Evolutionary conservation across 2,797 vertebrate genomes (phyloP).

Genomic region (Sebastes vulpes): DNA sequence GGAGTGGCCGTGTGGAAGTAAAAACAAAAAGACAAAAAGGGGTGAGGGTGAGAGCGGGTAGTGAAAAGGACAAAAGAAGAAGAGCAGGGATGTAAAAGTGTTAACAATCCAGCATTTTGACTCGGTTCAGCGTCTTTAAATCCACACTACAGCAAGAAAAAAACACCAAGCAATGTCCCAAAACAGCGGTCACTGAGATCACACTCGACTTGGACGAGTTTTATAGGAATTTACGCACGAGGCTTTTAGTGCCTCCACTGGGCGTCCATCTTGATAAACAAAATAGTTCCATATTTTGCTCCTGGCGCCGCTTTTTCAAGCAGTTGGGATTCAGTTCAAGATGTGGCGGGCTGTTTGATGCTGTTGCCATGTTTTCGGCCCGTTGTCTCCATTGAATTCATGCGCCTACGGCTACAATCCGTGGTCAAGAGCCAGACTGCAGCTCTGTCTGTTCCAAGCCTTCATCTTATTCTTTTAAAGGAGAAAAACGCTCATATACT

Average conservation of each 20-base stretch:
- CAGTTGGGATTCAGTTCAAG: constrained; percentile 47
- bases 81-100: not conserved
- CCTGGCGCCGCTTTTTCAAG: constrained; percentile 30
- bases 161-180: not conserved
- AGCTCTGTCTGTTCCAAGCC: constrained; percentile 41
- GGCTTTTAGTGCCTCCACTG: constrained; percentile 2
- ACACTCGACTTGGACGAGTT: constrained; percentile 2
- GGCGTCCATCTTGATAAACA: constrained; percentile 41
- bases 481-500: not conserved
- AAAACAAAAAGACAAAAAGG: constrained; percentile 66
- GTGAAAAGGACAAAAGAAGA: not conserved
- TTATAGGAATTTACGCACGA: not conserved
- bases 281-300: constrained; percentile 60
- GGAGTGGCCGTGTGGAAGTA: constrained; percentile 54
- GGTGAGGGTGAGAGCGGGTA: not conserved
- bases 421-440: constrained; percentile 59
- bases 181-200: not conserved
- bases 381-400: constrained; percentile 52
- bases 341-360: constrained; percentile 49
- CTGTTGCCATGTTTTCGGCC: constrained; percentile 41
- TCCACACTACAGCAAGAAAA: not conserved
- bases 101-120: not conserved
- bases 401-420: constrained; percentile 48
- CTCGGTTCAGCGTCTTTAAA: not conserved
- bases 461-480: constrained; percentile 42